Percentiles rank a stretch among this genome's conserved stretches.
These are phyloP conservation scores for Actinia tenebrosa DNA, from an alignment of 64 coral and sea anemone species.

Conservation along the genomic window DNA sequence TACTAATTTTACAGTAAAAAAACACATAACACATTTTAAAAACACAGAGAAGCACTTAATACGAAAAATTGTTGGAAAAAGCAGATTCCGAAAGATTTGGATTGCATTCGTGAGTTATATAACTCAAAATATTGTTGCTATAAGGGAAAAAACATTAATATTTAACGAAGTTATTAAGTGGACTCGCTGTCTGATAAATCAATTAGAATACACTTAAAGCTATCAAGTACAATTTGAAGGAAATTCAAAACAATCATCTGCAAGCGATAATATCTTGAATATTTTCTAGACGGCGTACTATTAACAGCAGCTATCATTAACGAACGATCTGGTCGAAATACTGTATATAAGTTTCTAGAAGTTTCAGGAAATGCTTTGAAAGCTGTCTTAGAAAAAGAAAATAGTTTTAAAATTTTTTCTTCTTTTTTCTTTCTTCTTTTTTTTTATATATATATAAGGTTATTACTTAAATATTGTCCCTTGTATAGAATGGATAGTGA, in stretches of 20 bases:
- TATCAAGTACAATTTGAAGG: not conserved
- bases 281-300: not conserved
- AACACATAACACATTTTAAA: not conserved
- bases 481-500: not conserved
- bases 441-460: too few species aligned
- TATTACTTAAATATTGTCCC: not conserved
- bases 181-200: not conserved
- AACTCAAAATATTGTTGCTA: too few species aligned
- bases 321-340: not conserved
- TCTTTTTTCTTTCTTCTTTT: not conserved
- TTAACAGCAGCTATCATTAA: not conserved
- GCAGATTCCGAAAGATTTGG: too few species aligned
- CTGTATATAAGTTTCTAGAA: not conserved
- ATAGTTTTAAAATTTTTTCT: not conserved
- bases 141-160: not conserved
- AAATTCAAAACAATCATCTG: not conserved
- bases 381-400: not conserved
- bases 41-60: not conserved
- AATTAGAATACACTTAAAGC: not conserved
- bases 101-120: too few species aligned
- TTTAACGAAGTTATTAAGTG: not conserved
- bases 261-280: not conserved
- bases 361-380: not conserved
- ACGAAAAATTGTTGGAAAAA: too few species aligned
- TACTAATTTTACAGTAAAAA: not conserved